Base-by-base conservation (phyloP, 2,113 vertebrate species). In the Aramus guarauna region DNA sequence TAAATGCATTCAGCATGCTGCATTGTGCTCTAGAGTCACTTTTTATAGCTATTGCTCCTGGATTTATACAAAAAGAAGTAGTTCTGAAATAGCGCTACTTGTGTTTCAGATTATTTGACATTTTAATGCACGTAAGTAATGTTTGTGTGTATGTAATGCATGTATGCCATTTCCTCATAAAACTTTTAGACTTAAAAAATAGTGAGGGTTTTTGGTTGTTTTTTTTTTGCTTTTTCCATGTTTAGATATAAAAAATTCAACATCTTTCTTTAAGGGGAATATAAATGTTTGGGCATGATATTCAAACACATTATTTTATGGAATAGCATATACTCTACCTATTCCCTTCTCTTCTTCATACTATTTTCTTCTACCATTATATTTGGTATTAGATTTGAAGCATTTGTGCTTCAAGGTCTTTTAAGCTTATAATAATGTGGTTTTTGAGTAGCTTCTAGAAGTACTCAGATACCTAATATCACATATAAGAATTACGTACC, bases 1-100 rank as follows among this genome's bases (percentile, higher is more conserved):
- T 79, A 93, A 97, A 77, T 18, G 16, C 50, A 45, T 86, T 80
- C 63, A 59, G 82, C 30, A 85, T 59, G 63, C 69, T 52, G 20
- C 66, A 74, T 48, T 86, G 48, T 86, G 50, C 59, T 92, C 41
- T 45, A 80, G n/a, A 90, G 37, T 37, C 41, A 90, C 50, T 85
- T 92, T 71, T 74, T 63, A 94, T 8, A 86, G 67, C 39, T 45
- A 93, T 24, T 84, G 30, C 37, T 77, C 26, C 62, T 63, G 39
- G 52, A 79, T 86, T 89, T 92, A 52, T 30, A 73, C 4, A 55
- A 52, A 43, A 50, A 56, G 32, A 58, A 78, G n/a, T 18, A 67
- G 59, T 77, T 86, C 68, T 78, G 59, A 93, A 95, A 90, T 29
- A 69, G 5, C 24, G 27, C 17, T 59, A 52, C 58, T 77, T 93